Evolutionary conservation across 1,140 invertebrate species (phyloP), one percentile per base, ranked within the genome.

Genomic region (Leptopilina boulardi): DNA sequence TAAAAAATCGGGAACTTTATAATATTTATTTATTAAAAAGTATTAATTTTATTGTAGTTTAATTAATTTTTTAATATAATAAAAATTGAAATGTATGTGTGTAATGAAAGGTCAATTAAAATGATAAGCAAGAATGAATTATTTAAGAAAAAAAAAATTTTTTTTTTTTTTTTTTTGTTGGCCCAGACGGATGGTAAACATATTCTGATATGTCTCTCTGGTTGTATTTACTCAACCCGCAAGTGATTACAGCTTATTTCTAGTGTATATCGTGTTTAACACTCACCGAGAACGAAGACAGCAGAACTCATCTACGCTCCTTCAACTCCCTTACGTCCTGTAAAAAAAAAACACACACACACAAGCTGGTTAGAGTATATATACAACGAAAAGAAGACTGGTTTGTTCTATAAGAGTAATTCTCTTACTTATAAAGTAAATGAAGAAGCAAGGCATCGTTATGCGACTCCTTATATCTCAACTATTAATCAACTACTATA

Each of bases 261-360:
- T 66, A 34, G 15, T 66, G 3, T 30, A 3, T 30, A 30, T 34
- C 66, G 74, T 70, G 56, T 75, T 30, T 47, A 81, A 80, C 76
- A 90, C 83, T 90, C 83, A 90, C 87, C 87, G 79, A 85, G 76
- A 80, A 76, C 77, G 81, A 30, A 84, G 83, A 84, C 83, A 83
- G 83, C 84, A 84, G 84, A 84, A 88, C 82, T 89, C 89, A 90
- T 89, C 87, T 89, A 88, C 85, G 83, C 79, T 87, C 78, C 80
- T 84, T 88, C 82, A 72, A 71, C 79, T 78, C 76, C 81, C 81
- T 85, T 81, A 84, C 76, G 80, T 85, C 85, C 89, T 89, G 86
- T 34, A 70, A 90, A 89, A 82, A n/a, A n/a, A n/a, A n/a, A n/a
- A n/a, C n/a, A 88, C 23, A 82, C 70, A 71, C 77, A 38, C 72